These are phyloP conservation scores for Cerastis rubricosa DNA, from an alignment of 2,888 invertebrate species.

Conservation along the genomic window DNA sequence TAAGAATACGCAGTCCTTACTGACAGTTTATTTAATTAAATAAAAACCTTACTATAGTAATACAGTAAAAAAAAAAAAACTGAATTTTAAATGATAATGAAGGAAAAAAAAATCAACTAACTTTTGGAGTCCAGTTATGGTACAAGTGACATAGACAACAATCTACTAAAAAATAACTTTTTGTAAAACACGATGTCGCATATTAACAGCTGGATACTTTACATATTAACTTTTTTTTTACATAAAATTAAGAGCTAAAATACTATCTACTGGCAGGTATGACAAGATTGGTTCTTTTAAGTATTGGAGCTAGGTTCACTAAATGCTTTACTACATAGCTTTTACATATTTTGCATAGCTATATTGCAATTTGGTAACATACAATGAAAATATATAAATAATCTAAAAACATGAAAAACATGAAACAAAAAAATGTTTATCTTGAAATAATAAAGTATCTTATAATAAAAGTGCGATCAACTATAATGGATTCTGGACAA, in stretches of 20 bases:
- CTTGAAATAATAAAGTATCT: not conserved
- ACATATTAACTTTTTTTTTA: not conserved
- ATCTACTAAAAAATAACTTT: too few species aligned
- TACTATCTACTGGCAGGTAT: constrained; percentile 51
- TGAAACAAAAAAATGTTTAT: not conserved
- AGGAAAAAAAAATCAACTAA: too few species aligned
- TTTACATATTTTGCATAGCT: not conserved
- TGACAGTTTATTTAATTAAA: too few species aligned
- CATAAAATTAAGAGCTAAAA: constrained; percentile 14
- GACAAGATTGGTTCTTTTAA: constrained; percentile 51
- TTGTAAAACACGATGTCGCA: not conserved
- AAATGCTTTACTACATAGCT: constrained; percentile 26
- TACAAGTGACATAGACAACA: too few species aligned
- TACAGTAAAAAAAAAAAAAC: too few species aligned
- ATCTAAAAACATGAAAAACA: not conserved
- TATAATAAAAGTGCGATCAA: not conserved
- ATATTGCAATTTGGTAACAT: not conserved
- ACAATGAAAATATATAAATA: not conserved
- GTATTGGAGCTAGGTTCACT: constrained; percentile 19
- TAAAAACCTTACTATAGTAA: too few species aligned
- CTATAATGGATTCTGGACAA: not conserved
- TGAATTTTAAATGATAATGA: too few species aligned
- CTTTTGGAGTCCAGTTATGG: too few species aligned
- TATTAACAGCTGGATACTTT: not conserved
- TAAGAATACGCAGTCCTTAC: too few species aligned